These are phyloP conservation scores for Eufriesea mexicana DNA, from an alignment of 1,140 invertebrate species.

Conservation along the genomic window DNA sequence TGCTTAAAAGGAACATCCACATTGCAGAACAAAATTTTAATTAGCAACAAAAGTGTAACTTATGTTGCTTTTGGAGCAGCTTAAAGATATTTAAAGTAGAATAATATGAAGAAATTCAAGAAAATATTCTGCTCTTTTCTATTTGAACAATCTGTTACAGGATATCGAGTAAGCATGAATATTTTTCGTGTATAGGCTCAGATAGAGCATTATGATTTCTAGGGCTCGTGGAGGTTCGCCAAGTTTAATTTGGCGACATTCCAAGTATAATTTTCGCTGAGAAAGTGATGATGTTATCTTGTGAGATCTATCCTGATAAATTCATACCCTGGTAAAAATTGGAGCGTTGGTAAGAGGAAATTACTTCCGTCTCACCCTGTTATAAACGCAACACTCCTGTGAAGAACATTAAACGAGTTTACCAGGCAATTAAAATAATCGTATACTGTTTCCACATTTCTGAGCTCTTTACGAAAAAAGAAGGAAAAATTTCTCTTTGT, in stretches of 20 bases:
- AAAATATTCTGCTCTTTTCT: neutral
- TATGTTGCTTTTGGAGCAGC: too few relatives aligned
- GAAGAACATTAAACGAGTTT: neutral
- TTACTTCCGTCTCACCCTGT: neutral
- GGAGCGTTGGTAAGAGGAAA: neutral
- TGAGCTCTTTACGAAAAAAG: neutral
- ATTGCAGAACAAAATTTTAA: too few relatives aligned
- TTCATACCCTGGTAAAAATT: slow-evolving; percentile 2
- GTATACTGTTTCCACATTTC: neutral
- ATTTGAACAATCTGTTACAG: neutral
- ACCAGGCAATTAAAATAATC: neutral
- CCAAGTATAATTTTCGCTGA: slow-evolving; percentile 21
- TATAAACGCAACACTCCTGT: neutral
- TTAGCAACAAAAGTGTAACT: too few relatives aligned
- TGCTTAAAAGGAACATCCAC: too few relatives aligned
- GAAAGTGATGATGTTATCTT: slow-evolving; percentile 31
- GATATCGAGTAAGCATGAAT: neutral
- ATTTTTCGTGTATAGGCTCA: neutral
- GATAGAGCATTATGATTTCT: slow-evolving; percentile 17
- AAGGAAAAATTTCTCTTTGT: neutral
- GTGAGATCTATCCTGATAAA: slow-evolving; percentile 6
- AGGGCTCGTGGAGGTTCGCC: neutral
- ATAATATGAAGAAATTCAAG: neutral
- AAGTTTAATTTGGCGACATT: slow-evolving; percentile 39
- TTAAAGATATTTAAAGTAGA: too few relatives aligned